phyloP scores from a whole-genome alignment of 2,797 vertebrate genomes.

The Toxotes lorentzi region DNA sequence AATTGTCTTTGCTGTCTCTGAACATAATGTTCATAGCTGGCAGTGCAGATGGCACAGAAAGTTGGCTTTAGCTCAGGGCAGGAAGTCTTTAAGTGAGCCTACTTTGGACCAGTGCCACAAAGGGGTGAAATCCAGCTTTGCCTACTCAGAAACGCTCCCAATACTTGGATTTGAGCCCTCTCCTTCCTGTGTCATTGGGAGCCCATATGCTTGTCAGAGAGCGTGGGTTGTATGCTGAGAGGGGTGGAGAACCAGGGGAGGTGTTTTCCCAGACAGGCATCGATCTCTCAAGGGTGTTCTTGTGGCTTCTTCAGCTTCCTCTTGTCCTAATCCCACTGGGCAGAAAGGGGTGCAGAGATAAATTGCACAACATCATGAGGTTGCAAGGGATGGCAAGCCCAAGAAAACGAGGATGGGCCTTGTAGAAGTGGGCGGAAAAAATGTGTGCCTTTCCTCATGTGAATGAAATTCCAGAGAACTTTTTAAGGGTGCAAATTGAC shows the following conservation, averaged over 20 bases:
- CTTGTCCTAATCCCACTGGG: conserved; percentile 60
- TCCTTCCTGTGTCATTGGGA: conserved; percentile 80
- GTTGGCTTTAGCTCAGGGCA: conserved; percentile 66
- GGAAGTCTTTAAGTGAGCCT: conserved; percentile 79
- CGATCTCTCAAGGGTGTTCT: conserved; percentile 75
- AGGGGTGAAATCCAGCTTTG: conserved; percentile 75
- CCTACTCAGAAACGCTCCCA: conserved; percentile 67
- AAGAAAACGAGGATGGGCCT: conserved; percentile 40
- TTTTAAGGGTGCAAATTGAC: conserved; percentile 66
- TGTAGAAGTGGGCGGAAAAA: conserved; percentile 31
- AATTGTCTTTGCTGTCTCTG: conserved; percentile 65
- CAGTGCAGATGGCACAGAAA: conserved; percentile 68
- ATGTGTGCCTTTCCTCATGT: conserved; percentile 48
- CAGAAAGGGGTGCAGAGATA: conserved; percentile 48
- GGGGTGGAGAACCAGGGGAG: conserved; percentile 66
- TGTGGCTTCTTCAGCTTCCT: conserved; percentile 72
- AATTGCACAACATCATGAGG: conserved; percentile 63
- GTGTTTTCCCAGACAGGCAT: conserved; percentile 76
- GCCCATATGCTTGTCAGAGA: conserved; percentile 78
- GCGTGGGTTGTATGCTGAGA: conserved; percentile 69
- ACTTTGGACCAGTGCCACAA: conserved; percentile 73
- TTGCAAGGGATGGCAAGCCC: conserved; percentile 30
- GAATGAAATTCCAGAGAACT: conserved; percentile 70
- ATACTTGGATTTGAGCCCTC: conserved; percentile 73
- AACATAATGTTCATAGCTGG: conserved; percentile 74